Base-by-base conservation (phyloP, 2,888 invertebrate species). In the Eupithecia centaureata region DNA sequence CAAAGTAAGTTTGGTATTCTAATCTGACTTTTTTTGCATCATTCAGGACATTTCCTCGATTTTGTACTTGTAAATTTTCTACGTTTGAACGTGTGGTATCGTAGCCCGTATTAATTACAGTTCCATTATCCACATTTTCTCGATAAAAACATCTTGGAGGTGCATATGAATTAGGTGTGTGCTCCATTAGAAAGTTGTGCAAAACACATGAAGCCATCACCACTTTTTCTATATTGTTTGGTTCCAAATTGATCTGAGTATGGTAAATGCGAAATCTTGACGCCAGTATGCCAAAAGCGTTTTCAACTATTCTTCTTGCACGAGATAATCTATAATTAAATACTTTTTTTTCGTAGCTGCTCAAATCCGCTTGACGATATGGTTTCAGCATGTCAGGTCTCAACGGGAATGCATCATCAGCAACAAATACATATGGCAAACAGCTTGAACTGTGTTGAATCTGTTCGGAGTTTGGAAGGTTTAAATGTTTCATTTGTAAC, bases 331-430 rank as follows among this genome's bases (percentile, higher is more conserved):
- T 67, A 27, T 70, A 70, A 62, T 70, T 65, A 28, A 54, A 65
- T 38, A 54, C 60, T 60, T 42, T 42, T 63, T 67, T 69, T 0
- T n/a, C 25, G 52, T n/a, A 59, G 32, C 56, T 63, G 63, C 60
- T 63, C 65, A 77, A 72, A 65, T 73, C 70, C 59, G 62, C 68
- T 73, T 76, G 73, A 28, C 75, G 68, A 71, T 65, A 72, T 63
- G 72, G 67, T 32, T 67, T 42, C 69, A 72, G 60, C 18, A 67
- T 54, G 47, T 72, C 63, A 32, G 62, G 8, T 35, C n/a, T 18
- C 65, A 69, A 69, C n/a, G 69, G 63, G 42, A 72, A 72, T 33
- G 65, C 69, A 63, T 72, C 72, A 25, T 72, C 72, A n/a, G 67
- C 69, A 56, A 72, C 63, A 68, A 42, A 42, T 42, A 42, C 42